phyloP scores from a whole-genome alignment of 2,113 vertebrate genomes.

The Fregata magnificens region DNA sequence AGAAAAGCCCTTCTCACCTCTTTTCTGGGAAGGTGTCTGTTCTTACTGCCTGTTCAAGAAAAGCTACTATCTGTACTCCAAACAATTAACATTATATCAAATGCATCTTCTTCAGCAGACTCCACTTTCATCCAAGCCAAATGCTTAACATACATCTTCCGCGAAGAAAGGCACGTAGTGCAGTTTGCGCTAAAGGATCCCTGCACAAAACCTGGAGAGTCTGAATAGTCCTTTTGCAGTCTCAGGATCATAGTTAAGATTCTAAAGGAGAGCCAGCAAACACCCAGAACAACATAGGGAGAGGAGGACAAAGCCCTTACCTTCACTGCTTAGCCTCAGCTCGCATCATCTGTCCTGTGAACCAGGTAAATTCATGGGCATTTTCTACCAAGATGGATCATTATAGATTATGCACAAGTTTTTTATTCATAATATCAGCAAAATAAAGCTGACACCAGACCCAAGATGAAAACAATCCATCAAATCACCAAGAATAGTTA shows the following conservation, averaged over 20 bases:
- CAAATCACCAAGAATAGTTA: neutral
- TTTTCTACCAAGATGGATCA: neutral
- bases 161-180: rapidly evolving
- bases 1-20: neutral
- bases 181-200: too few species aligned
- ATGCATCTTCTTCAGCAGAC: neutral
- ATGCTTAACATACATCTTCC: neutral
- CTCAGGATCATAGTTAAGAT: neutral
- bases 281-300: neutral
- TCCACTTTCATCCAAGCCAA: neutral
- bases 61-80: neutral
- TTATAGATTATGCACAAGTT: neutral
- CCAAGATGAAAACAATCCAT: neutral
- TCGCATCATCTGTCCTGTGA: neutral
- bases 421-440: neutral
- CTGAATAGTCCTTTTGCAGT: neutral
- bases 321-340: neutral
- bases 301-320: neutral
- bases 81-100: neutral
- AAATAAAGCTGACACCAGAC: neutral
- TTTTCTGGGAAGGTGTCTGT: neutral
- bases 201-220: neutral
- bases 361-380: neutral
- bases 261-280: neutral
- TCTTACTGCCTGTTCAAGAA: neutral